Base-by-base conservation (phyloP, 2,888 invertebrate genomes). In the Portevinia maculata region DNA sequence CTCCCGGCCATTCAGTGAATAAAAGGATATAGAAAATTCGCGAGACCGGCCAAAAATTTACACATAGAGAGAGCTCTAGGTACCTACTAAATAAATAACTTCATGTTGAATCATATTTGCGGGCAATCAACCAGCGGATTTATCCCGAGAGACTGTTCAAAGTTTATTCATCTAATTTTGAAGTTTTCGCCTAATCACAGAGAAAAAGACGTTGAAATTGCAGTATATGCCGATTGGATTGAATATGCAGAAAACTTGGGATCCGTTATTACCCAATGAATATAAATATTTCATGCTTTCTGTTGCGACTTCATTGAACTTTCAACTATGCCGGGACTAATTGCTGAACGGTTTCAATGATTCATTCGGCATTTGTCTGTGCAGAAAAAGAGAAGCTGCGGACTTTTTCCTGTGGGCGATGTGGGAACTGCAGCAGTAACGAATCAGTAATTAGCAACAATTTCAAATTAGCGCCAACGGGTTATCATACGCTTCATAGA, bases 131-230 rank as follows among this genome's bases (percentile, higher is more conserved):
- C 32, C 24, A 48, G 24, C 24, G 62, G 48, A 50, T 37, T 48
- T 6, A 24, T 37, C 24, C 13, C 34, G 32, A 32, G 21, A 44
- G 19, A 11, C 44, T 19, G 21, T 13, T 24, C 34, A 46, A 69
- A 67, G 69, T 69, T 57, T 32, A 48, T 48, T 67, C 67, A 67
- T 53, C 55, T 32, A 67, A 67, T 67, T 67, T 69, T n/a, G 55
- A 57, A 69, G 24, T 69, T 69, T 69, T 8, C 15, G 28, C 57
- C 55, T 55, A 46, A 48, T 41, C 24, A 9, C 15, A 1, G n/a
- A 9, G 41, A 19, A 44, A 44, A 17, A 17, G 28, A 11, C 2
- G 15, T 13, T 28, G 62, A 13, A 32, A 55, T 3, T 37, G 3
- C 32, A 13, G 24, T 34, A 37, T 7, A 21, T 28, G 15, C 21